phyloP scores from a whole-genome alignment of 2,888 invertebrate genomes.

The Lamellibrachia satsuma region DNA sequence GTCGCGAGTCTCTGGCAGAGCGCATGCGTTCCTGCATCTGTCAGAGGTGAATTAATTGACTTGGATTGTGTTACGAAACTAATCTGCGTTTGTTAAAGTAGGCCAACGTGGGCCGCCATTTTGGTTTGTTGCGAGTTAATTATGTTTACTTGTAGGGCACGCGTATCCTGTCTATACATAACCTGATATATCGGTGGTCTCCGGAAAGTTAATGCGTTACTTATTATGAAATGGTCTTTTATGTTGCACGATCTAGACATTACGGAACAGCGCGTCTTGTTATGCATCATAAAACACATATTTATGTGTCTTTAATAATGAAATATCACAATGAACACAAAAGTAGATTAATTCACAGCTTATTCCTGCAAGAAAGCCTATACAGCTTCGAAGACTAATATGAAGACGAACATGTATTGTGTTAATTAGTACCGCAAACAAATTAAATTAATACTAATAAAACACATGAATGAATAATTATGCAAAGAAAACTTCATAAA shows the following conservation, averaged over 20 bases:
- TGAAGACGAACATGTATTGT: too few species aligned
- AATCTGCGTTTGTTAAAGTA: not conserved
- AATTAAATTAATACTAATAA: too few species aligned
- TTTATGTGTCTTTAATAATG: not conserved
- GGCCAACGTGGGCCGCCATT: not conserved
- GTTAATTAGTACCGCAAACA: too few species aligned
- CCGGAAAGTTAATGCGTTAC: not conserved
- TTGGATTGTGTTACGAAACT: not conserved
- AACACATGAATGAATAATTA: not conserved
- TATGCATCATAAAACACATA: not conserved
- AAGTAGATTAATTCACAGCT: too few species aligned
- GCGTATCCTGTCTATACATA: not conserved
- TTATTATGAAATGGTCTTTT: not conserved
- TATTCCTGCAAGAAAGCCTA: too few species aligned
- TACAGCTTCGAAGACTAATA: too few species aligned
- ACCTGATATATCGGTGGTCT: not conserved
- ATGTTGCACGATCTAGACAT: not conserved
- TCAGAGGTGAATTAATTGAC: slow-evolving; percentile 8
- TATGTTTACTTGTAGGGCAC: not conserved
- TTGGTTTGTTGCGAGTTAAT: not conserved
- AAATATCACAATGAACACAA: too few species aligned
- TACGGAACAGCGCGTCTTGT: not conserved
- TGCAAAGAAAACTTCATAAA: not conserved
- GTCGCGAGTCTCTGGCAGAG: not conserved
- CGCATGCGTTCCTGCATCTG: not conserved